Conservation (phyloP, 1,140 invertebrate species). For the Drosophila saltans region DNA sequence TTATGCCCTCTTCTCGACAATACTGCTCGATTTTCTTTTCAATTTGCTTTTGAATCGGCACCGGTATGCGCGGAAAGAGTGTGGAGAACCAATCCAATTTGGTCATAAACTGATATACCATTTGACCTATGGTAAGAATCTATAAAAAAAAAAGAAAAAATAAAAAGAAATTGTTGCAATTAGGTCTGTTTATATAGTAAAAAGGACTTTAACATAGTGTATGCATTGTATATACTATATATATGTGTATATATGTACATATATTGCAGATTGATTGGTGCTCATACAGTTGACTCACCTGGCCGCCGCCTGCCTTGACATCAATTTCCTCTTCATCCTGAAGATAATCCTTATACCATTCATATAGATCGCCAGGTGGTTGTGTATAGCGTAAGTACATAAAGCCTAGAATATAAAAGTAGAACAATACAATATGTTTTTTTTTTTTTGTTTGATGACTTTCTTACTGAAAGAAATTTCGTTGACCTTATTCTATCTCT, state of each 20-base stretch:
- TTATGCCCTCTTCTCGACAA: slow-evolving; percentile 70
- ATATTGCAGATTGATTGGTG: slow-evolving; percentile 55
- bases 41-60: slow-evolving; percentile 97
- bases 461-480: too few species aligned
- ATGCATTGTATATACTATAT: neutral
- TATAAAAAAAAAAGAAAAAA: slow-evolving; percentile 6
- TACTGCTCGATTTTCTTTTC: slow-evolving; percentile 88
- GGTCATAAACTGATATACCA: slow-evolving; percentile 96
- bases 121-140: slow-evolving; percentile 96
- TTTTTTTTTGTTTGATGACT: too few species aligned
- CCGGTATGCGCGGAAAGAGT: slow-evolving; percentile 99
- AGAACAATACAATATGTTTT: neutral
- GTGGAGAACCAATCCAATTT: slow-evolving; percentile 99
- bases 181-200: too few species aligned
- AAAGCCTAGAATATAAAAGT: slow-evolving; percentile 83
- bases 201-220: too few species aligned
- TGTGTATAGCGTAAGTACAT: slow-evolving; percentile 96
- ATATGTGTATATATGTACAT: neutral
- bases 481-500: too few species aligned
- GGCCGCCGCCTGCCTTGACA: slow-evolving; percentile 98
- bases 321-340: slow-evolving; percentile 98
- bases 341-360: slow-evolving; percentile 98
- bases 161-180: neutral
- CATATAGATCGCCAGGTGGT: slow-evolving; percentile 96
- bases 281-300: slow-evolving; percentile 84